Evolutionary conservation across 2,797 vertebrate species (phyloP), one percentile per base, ranked within the genome.

Genomic region (Cheracebus regulus): DNA sequence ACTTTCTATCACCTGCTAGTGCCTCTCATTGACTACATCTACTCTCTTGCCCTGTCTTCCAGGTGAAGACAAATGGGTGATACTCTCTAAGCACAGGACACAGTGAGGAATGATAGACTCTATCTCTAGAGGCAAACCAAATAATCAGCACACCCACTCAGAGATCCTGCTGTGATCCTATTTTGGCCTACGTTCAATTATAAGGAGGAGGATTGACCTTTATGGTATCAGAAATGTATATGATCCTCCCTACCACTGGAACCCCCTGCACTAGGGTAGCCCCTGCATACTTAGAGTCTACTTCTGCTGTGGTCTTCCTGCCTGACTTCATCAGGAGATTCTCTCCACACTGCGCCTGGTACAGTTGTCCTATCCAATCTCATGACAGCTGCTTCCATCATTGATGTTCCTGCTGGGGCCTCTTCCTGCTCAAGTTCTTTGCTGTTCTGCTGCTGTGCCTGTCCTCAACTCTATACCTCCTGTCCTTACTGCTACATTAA

Each of bases 321-420:
- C 36, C 36, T 58, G 67, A 52, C n/a, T 26, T 57, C 33, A 1
- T 26, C 33, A 46, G 36, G 58, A 61, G 33, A 46, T 0, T 30
- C 36, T 41, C 30, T 81, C 64, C 75, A 6, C 1, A 7, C 15
- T 14, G 58, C 8, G 41, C 19, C 41, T 22, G 10, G 2, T 5
- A 6, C 0, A 0, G 4, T 33, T 24, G 55, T 41, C 12, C 13
- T 50, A 67, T 26, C 55, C 5, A 2, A 28, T 10, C 48, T 30
- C 4, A 1, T 11, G 13, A 15, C 12, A 26, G 19, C 8, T 26
- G 50, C 3, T 48, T 2, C 30, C 15, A 0, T 14, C 13, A 0
- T 7, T 1, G 12, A 9, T 3, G 2, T 0, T 11, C 15, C 4
- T 20, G 7, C 33, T 28, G 2, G 8, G 28, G 28, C 39, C 11